Evolutionary conservation across 1,140 invertebrate species (phyloP), one percentile per base, ranked within the genome.

Genomic region (Panonychus citri): DNA sequence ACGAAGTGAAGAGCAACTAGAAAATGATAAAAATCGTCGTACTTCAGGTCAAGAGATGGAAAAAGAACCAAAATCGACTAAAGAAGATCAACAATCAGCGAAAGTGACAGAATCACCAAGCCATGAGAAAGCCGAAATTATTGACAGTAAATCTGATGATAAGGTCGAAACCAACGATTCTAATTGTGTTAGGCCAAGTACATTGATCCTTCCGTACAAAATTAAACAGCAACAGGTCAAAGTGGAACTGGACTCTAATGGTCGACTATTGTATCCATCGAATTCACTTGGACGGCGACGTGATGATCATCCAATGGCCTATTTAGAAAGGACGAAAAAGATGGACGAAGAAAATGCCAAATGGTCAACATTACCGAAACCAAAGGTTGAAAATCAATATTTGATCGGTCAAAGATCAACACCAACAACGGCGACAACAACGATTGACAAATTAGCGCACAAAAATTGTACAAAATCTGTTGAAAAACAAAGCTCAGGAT

Each of bases 251-350:
- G 83, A 88, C 68, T 81, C 85, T 1, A 81, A 86, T 63, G 86
- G 85, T 17, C 83, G 84, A 74, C 83, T 89, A 48, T 80, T 90
- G 43, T 90, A 83, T 67, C 82, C 82, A 56, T 89, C 85, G 1
- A 85, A 89, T 62, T 88, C 84, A 66, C 69, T 89, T 55, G 80
- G 78, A 66, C 73, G 83, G 64, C 75, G 81, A 82, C 59, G 83
- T 82, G 67, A 78, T 80, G 42, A 80, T 77, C 64, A 79, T 82
- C 37, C 80, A 78, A 70, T 57, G 58, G 59, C 55, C 25, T 54
- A 58, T 42, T 21, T 26, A 48, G 50, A 55, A 39, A 56, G 43
- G 43, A 52, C 24, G 8, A 24, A 53, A 24, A 19, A 39, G 17
- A 12, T 17, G 2, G 26, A 21, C 17, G 27, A 34, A 37, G 43